These are phyloP conservation scores for Idaea aversata DNA, from an alignment of 2,888 invertebrate genomes.

Conservation along the genomic window DNA sequence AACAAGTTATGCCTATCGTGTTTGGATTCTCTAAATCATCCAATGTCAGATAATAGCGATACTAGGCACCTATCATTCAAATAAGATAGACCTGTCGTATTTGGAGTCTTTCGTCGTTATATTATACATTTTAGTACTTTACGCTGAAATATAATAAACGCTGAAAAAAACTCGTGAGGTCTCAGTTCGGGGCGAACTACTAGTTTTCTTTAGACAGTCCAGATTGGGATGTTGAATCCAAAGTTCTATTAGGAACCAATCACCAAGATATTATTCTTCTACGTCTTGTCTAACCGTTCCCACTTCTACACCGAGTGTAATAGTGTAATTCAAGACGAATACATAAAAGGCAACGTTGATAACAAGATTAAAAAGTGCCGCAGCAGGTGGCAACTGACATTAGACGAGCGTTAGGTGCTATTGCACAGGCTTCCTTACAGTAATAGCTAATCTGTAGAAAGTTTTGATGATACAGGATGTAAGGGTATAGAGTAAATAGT, in stretches of 20 bases:
- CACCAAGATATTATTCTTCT: conserved; percentile 14
- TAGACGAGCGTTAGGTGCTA: conserved; percentile 66
- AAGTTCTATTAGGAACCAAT: conserved; percentile 4
- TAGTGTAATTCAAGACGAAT: conserved; percentile 72
- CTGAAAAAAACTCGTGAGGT: no score
- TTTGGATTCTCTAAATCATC: no score
- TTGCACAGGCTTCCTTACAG: not conserved
- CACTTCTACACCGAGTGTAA: conserved; percentile 52
- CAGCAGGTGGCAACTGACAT: conserved; percentile 69
- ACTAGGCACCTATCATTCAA: no score
- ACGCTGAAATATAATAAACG: no score
- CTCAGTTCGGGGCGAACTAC: no score
- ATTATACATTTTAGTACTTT: no score
- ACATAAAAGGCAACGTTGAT: conserved; percentile 71
- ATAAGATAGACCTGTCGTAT: no score
- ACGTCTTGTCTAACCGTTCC: conserved; percentile 1
- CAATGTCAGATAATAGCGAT: no score
- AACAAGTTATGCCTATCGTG: no score
- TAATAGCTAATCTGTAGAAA: not conserved
- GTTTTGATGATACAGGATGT: not conserved
- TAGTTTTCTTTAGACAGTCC: no score
- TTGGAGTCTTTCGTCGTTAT: no score
- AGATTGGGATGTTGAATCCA: not conserved
- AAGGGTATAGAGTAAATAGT: not conserved
- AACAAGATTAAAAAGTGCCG: conserved; percentile 74